These are phyloP conservation scores for Dynastes tityus DNA, from an alignment of 2,888 invertebrate species.

Conservation along the genomic window DNA sequence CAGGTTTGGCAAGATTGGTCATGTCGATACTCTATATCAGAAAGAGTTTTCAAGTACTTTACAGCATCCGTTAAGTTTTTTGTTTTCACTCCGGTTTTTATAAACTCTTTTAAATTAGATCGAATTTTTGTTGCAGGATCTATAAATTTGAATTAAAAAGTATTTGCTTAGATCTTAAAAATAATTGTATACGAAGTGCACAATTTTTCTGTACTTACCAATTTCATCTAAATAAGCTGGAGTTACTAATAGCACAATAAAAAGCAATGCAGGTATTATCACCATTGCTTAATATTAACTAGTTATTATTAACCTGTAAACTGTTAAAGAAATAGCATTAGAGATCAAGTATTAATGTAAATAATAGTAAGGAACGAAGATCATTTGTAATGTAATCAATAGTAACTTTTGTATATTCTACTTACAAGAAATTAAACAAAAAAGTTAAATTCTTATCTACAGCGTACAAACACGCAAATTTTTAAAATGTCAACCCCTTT, in stretches of 20 bases:
- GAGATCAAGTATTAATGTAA: not conserved
- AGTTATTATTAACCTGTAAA: slow-evolving; percentile 1
- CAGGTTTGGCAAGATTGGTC: slow-evolving; percentile 51
- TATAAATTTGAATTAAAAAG: not conserved
- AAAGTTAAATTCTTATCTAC: too few relatives aligned
- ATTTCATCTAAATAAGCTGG: not conserved
- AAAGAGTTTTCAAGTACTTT: slow-evolving; percentile 38
- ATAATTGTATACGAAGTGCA: not conserved
- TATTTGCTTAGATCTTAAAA: not conserved
- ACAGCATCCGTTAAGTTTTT: slow-evolving; percentile 47
- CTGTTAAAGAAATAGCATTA: too few relatives aligned
- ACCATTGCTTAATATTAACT: not conserved
- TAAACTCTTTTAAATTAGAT: slow-evolving; percentile 46
- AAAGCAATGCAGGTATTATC: not conserved
- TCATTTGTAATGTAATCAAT: not conserved
- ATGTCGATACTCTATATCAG: slow-evolving; percentile 47
- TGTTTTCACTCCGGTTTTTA: slow-evolving; percentile 49
- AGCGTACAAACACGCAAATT: not conserved
- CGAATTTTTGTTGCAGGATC: slow-evolving; percentile 27
- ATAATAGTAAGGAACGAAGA: not conserved
- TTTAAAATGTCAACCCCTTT: slow-evolving; percentile 1
- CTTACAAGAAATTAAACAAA: not conserved
- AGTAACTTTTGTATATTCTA: not conserved
- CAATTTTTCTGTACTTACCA: not conserved
- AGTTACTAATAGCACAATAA: not conserved